Evolutionary conservation across 2,113 vertebrate genomes (phyloP), one percentile per base, ranked within the genome.

Genomic region (Chrysochloris asiatica): DNA sequence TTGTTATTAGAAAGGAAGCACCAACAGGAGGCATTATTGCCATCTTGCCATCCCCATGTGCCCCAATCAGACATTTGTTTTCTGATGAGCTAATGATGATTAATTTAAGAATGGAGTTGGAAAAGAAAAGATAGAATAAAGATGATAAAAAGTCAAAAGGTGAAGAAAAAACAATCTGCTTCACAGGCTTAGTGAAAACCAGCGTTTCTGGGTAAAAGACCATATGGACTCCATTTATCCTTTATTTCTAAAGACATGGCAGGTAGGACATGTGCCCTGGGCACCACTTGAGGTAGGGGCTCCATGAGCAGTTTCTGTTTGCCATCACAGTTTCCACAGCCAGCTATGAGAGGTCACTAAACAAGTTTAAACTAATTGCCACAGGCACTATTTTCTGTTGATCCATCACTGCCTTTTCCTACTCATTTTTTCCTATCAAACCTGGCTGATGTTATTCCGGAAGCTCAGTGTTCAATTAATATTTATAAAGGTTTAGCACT

Each of bases 1-100:
- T 95, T 94, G 85, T 94, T 93, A 90, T 95, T 90, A 84, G 86
- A 94, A 80, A 92, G 92, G 81, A 93, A 89, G 50, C 83, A 86
- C 52, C 61, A 92, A 88, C 41, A 86, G 81, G 83, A 94, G 36
- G 69, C 36, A 47, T 65, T 88, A 83, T 63, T 45, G 43, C 47
- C 80, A 10, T 61, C 22, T 83, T 24, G 33, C 24, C 19, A 8
- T 78, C 59, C 63, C 12, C 0, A 0, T 83, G 80, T 36, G 45
- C 48, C 43, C 6, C 43, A 1, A 73, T 78, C 76, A 54, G 47
- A 75, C 22, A 24, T 82, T 47, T 89, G 48, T 81, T 93, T 92
- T 89, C 73, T 76, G 45, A 82, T 61, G 26, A 76, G 24, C 43
- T 92, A 67, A 90, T 69, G 30, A 65, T 82, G 73, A 80, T 13